Evolutionary conservation across 1,140 invertebrate species (phyloP), one percentile per base, ranked within the genome.

Genomic region (Pseudomyrmex gracilis): DNA sequence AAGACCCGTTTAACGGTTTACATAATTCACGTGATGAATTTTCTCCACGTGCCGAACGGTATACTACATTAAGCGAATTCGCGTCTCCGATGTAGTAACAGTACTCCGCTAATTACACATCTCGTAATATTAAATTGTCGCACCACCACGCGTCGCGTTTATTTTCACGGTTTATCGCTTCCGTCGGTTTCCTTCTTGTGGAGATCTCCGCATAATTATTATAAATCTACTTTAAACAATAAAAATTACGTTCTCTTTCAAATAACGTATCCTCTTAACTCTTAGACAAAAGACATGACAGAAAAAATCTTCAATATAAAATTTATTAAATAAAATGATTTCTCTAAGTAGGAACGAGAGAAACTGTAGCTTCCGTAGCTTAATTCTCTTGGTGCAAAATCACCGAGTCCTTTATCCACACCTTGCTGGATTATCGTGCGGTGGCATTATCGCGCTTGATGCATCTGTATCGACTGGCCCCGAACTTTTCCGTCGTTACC

Each of bases 1-100:
- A 57, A 24, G n/a, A 58, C 22, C 58, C 20, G 10, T 80, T 80
- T 80, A 80, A 80, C 76, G 66, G 76, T 80, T 80, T 80, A 80
- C 76, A 60, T 80, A 71, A 80, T 80, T 80, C 76, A 20, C 64
- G 9, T 8, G 7, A 80, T 80, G 45, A 70, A 80, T 80, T 71
- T 60, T 47, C 15, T 70, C 20, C 49, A 47, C 76, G 51, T 58
- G 53, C 15, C 53, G 43, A 80, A 80, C 76, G 76, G 76, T 80
- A 80, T 34, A 60, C 76, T 13, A 7, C 43, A 55, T 78, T 78
- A 78, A 68, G 15, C 64, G 76, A 80, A 80, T 80, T 80, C 43
- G 45, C 15, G 15, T 55, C 24, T 71, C 51, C 76, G 43, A 80
- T 71, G 15, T 58, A 67, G 2, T 71, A 80, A 80, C 76, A 80